Evolutionary conservation across 2,888 invertebrate genomes (phyloP), one percentile per base, ranked within the genome.

Genomic region (Chromoteleia sp.): DNA sequence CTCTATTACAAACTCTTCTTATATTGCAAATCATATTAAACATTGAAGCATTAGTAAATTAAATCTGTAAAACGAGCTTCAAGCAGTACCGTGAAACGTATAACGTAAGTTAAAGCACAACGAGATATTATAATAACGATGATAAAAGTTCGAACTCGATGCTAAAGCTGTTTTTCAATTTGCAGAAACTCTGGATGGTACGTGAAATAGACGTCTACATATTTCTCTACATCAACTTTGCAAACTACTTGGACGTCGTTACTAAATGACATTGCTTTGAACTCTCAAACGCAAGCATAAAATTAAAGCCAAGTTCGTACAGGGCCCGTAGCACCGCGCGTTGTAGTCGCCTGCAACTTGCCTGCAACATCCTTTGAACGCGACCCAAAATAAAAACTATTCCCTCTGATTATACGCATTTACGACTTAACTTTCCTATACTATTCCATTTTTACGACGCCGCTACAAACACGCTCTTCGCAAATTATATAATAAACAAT

Each of bases 181-280:
- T 41, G 14, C 19, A 17, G 15, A 67, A 56, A 43, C 25, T 58
- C 75, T 29, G 12, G 45, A 59, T n/a, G 29, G 12, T 59, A 52
- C 39, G n/a, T 29, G 21, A 54, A 61, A 73, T 30, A 30, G 39
- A 30, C 21, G 43, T 61, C 43, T 50, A 43, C 73, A 73, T 63
- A 63, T 74, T 63, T 74, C 63, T 63, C 63, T 63, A 29, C 43
- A 63, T 74, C 63, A 63, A 74, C 43, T 63, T 74, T 63, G 17
- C 63, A 71, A 74, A 63, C 63, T 74, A 63, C 63, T 63, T 74
- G 65, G 56, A 56, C 48, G 65, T 56, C 19, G 36, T 54, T 54
- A 14, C 61, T 63, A 74, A 74, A 74, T 74, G 63, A 74, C 74
- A 74, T 74, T 74, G 63, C 74, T 74, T 63, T 54, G 45, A 74